Evolutionary conservation across 2,888 invertebrate genomes (phyloP), one percentile per base, ranked within the genome.

Genomic region (Napeogenes inachia): DNA sequence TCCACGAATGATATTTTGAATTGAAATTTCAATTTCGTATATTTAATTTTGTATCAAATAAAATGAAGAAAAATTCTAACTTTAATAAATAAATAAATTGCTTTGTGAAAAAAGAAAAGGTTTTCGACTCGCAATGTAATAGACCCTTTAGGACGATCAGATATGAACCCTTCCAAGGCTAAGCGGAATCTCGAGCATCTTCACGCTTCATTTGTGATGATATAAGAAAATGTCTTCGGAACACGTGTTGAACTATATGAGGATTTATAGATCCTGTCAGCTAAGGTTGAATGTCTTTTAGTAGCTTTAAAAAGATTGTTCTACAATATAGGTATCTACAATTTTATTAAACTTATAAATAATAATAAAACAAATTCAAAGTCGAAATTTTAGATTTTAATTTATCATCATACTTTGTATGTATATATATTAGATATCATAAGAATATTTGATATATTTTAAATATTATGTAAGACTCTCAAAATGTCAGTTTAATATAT

Each of bases 101-200:
- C 6, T 12, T 30, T 21, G 50, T 12, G 8, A 12, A 30, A 50
- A 50, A 50, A 30, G 21, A 47, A 21, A 47, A n/a, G 21, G 13
- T 10, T 50, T 50, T 50, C 6, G 21, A 10, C 21, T 30, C 30
- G 5, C 50, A 50, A 30, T 30, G n/a, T 50, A 42, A 42, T 42
- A 42, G 35, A 47, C 13, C 56, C 56, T 57, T 45, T 42, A 50
- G 45, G 47, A 32, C 47, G 57, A 60, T 63, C 57, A 47, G 60
- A 60, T 57, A 63, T 60, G 63, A 55, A 56, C 59, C 59, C 57
- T 60, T 57, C 47, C 57, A 54, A 60, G 54, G 55, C 57, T 47
- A 56, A 32, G 55, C 35, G 35, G 47, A 60, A 62, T 33, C 45
- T 33, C 54, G 45, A 30, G 30, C 6, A 50, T 50, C 50, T 50